Base-by-base conservation (phyloP, 2,113 vertebrate species). In the Eudyptes chrysolophus region DNA sequence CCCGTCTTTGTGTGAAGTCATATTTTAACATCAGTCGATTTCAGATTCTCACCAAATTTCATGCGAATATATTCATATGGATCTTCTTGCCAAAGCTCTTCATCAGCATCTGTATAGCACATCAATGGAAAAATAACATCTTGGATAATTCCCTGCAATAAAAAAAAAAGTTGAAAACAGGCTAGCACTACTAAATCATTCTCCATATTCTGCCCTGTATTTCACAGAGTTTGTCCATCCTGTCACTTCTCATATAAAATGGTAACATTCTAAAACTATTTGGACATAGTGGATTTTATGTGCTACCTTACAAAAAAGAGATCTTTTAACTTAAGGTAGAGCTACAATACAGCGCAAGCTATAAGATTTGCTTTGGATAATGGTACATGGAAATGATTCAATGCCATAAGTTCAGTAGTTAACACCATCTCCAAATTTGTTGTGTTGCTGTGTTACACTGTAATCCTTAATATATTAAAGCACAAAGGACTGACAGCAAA, bases 61-160 rank as follows among this genome's bases (percentile, higher is more conserved):
- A 99, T 99, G 92, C 99, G 99, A 95, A 99, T 99, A 97, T 99
- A 99, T 97, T 99, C 99, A 25, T 99, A 99, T 9, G 99, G 99
- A 96, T 99, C 99, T 97, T 99, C 99, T 94, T 99, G 99, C 99
- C 99, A 99, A 74, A 99, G 98, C 89, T 99, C 99, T 88, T 99
- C 99, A 97, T 99, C 99, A 61, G 99, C 99, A 98, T 99, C 99
- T 97, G 99, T 99, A 98, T 99, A 99, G 98, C 99, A 99, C 99
- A 99, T 99, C 98, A 99, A 86, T 69, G 98, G 98, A 95, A 99
- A 99, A 97, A 99, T 98, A 97, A 99, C 98, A 98, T 99, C 98
- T 96, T 98, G 98, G 96, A 99, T 98, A 97, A 99, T 98, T 74
- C 98, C 98, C 98, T 99, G 94, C 10, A 96, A 97, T 89, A 57